phyloP scores from a whole-genome alignment of 2,113 vertebrate genomes.

The Corvus moneduloides region DNA sequence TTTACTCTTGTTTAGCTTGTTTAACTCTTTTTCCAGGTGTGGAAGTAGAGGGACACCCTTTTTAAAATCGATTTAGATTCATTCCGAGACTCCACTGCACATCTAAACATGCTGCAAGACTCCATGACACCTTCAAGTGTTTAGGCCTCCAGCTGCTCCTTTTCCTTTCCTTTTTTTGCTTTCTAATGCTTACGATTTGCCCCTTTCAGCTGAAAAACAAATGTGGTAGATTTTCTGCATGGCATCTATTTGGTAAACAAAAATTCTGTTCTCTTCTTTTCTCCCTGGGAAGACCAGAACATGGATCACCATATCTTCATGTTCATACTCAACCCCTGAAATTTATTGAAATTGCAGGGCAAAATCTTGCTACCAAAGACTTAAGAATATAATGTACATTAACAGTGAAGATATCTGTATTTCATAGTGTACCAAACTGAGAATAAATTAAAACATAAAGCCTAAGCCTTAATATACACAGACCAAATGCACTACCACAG shows the following conservation, averaged over 20 bases:
- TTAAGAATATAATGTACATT: background rate
- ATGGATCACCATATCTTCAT: background rate
- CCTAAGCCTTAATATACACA: background rate
- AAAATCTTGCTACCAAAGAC: background rate
- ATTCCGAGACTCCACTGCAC: fast-evolving
- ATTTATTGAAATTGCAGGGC: background rate
- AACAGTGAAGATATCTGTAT: background rate
- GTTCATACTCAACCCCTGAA: background rate
- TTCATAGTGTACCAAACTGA: background rate
- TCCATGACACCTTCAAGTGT: background rate
- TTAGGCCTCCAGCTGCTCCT: background rate
- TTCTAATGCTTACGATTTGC: background rate
- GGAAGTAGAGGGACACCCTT: background rate
- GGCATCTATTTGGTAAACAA: background rate
- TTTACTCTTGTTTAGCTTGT: background rate
- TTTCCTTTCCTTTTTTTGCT: background rate
- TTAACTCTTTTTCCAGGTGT: background rate
- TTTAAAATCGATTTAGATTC: background rate
- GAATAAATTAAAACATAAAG: background rate
- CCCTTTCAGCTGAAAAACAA: background rate
- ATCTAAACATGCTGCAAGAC: background rate
- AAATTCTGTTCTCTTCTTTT: background rate
- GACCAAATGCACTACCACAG: background rate
- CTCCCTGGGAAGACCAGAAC: background rate
- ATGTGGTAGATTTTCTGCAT: background rate